Evolutionary conservation across 2,113 vertebrate genomes (phyloP).

Genomic region (Sialia sialis): DNA sequence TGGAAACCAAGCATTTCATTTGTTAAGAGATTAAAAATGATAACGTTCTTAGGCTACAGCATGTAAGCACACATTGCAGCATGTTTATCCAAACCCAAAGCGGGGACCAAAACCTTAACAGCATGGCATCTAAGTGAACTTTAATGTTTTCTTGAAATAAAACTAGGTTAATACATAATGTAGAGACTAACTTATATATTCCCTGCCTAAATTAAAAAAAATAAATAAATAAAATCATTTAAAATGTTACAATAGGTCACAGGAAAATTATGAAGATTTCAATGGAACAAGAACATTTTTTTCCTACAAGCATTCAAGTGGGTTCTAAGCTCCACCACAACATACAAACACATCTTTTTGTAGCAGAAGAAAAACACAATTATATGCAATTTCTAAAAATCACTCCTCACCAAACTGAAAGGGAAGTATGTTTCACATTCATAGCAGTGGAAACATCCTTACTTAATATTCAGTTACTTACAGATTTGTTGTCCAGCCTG

Average conservation of each 20-base stretch:
- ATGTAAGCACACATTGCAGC: not conserved
- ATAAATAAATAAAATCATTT: not conserved
- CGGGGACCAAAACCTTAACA: not conserved
- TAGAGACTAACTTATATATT: not conserved
- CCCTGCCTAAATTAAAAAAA: not conserved
- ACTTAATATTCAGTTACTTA: slow-evolving; percentile 51
- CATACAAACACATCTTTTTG: not conserved
- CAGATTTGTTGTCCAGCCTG: slow-evolving; percentile 64
- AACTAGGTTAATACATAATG: not conserved
- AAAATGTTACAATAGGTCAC: not conserved
- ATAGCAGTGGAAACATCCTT: not conserved
- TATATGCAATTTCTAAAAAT: not conserved
- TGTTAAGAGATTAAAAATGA: not conserved
- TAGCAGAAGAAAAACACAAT: not conserved
- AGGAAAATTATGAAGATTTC: not conserved
- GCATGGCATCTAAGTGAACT: not conserved
- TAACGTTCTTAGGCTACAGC: not conserved
- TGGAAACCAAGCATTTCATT: not conserved
- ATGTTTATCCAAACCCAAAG: not conserved
- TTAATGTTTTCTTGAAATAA: not conserved
- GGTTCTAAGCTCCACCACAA: not conserved
- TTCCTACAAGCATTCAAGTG: not conserved
- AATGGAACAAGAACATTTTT: not conserved
- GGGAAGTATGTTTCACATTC: not conserved
- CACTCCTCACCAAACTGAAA: not conserved